Conservation (phyloP, 2,888 invertebrate genomes). For the Platerodrilus igneus region DNA sequence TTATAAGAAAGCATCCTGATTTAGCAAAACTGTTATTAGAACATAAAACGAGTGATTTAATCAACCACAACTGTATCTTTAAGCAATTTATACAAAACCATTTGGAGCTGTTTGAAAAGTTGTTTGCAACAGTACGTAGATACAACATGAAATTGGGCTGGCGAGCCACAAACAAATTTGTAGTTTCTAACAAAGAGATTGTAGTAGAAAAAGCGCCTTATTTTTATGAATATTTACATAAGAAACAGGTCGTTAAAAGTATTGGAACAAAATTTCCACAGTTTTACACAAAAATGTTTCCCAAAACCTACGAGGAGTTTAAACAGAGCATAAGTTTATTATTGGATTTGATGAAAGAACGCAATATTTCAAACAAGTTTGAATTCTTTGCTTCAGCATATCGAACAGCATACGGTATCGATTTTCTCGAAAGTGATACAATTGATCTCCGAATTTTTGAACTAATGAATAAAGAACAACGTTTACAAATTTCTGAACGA, state of each 20-base stretch:
- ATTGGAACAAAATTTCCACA: conserved; percentile 9
- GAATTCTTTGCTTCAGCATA: too few species aligned
- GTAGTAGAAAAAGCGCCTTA: conserved; percentile 6
- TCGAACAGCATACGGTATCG: too few species aligned
- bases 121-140: not conserved
- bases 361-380: too few species aligned
- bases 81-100: too few species aligned
- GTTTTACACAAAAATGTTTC: conserved; percentile 14
- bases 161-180: conserved; percentile 15
- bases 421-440: too few species aligned
- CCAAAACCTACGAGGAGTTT: conserved; percentile 5
- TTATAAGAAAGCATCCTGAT: conserved; percentile 13
- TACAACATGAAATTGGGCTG: too few species aligned
- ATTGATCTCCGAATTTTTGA: too few species aligned
- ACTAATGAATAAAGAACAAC: too few species aligned
- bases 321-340: conserved; percentile 1
- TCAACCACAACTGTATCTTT: too few species aligned
- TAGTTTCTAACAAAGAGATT: conserved; percentile 10
- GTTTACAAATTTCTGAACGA: too few species aligned
- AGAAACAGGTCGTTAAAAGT: conserved; percentile 12
- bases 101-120: too few species aligned
- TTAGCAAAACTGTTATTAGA: conserved; percentile 11
- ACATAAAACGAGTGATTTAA: too few species aligned
- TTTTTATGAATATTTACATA: conserved; percentile 8
- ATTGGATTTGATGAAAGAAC: not conserved